These are phyloP conservation scores for Coccyzus lansbergi DNA, from an alignment of 2,797 vertebrate genomes.

Conservation along the genomic window DNA sequence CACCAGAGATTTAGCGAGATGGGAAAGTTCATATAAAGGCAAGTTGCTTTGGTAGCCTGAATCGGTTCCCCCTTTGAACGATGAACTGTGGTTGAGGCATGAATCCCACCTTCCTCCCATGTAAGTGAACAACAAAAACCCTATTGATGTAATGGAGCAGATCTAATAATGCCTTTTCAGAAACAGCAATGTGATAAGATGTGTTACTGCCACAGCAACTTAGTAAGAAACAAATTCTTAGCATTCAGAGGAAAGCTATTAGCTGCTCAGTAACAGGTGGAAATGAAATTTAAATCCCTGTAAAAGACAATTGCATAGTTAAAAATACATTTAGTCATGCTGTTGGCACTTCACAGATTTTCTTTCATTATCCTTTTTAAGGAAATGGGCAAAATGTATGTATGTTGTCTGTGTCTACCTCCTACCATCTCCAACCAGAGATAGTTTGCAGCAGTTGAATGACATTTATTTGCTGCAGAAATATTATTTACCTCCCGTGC, in stretches of 20 bases:
- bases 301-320: not conserved
- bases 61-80: fast-evolving
- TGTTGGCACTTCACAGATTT: not conserved
- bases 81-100: fast-evolving
- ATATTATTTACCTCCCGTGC: not conserved
- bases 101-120: not conserved
- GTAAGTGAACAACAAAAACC: fast-evolving
- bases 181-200: fast-evolving
- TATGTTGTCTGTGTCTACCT: not conserved
- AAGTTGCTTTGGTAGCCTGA: no score
- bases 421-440: not conserved
- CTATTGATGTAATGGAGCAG: fast-evolving
- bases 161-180: not conserved
- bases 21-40: not conserved
- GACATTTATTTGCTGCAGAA: not conserved
- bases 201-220: not conserved
- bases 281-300: not conserved
- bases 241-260: not conserved
- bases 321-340: not conserved
- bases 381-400: not conserved
- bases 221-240: not conserved
- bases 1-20: fast-evolving
- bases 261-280: not conserved
- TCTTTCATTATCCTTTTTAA: not conserved
- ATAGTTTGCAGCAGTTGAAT: not conserved